Evolutionary conservation across 2,113 vertebrate genomes (phyloP), one percentile per base, ranked within the genome.

Genomic region (Mus pahari): DNA sequence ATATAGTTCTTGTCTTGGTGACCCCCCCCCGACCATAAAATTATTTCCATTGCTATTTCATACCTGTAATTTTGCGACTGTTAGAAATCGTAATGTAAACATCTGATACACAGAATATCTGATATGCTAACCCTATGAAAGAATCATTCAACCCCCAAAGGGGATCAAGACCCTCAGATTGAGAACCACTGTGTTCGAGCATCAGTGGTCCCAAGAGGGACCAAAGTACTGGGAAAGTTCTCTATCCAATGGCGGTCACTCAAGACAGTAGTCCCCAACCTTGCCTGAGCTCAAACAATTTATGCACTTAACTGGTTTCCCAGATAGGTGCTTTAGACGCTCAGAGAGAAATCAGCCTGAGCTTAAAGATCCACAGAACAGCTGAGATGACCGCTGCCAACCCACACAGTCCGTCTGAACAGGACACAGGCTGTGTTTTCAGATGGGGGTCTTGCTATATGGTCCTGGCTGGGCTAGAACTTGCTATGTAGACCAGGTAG

Each of bases 231-330:
- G 8, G 26, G 48, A 24, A 78, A 42, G 39, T 1, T 7, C 22
- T 45, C 5, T 3, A 2, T 14, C 31, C 39, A 71, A 7, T 19
- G 20, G 39, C 5, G 1, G 53, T 11, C 86, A 10, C 42, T 55
- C 36, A 42, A 64, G 64, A 16, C 19, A 5, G 45, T 5, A 28
- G 77, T 12, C 33, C 20, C 14, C 22, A 20, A 13, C 16, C 39
- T 17, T 22, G 71, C 39, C n/a, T 24, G n/a, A 74, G 8, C 42
- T 75, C 42, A 39, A 42, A 74, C n/a, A 74, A 7, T n/a, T 36
- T 60, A 11, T 11, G 33, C 16, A 22, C 53, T 48, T 11, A 10
- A 20, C 6, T 1, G 0, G 0, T 20, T 0, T 31, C 31, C 14
- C 31, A 45, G 7, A 20, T 24, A 0, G 28, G 17, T 2, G 5